These are phyloP conservation scores for Volucella bombylans DNA, from an alignment of 2,888 invertebrate species.

Conservation along the genomic window DNA sequence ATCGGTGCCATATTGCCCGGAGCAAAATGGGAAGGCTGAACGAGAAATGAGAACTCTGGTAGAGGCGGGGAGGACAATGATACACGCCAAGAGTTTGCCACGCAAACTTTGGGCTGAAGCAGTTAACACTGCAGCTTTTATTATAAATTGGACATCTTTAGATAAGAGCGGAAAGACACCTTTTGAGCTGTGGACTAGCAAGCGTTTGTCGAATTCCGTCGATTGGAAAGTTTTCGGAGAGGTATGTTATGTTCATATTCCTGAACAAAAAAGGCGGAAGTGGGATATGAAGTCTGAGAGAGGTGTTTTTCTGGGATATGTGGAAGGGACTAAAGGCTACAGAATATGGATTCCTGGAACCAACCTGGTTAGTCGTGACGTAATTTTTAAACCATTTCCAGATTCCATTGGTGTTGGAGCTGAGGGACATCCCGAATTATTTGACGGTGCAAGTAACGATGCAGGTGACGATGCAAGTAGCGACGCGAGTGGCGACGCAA, in stretches of 20 bases:
- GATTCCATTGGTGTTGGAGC: background rate
- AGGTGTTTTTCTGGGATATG: slow-evolving; percentile 14
- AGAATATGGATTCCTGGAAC: slow-evolving; percentile 27
- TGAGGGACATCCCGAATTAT: background rate
- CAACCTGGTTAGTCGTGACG: background rate
- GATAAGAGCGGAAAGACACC: slow-evolving; percentile 74
- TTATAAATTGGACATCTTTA: slow-evolving; percentile 77
- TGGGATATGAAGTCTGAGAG: slow-evolving; percentile 77
- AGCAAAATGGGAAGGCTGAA: slow-evolving; percentile 79
- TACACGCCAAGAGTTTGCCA: slow-evolving; percentile 72
- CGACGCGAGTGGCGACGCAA: background rate
- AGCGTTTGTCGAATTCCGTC: slow-evolving; percentile 4
- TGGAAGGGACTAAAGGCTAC: slow-evolving; percentile 13
- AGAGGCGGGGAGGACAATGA: slow-evolving; percentile 77
- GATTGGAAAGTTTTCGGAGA: slow-evolving; percentile 77
- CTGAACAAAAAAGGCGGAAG: slow-evolving; percentile 76
- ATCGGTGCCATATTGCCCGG: slow-evolving; percentile 77
- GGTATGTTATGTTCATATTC: slow-evolving; percentile 76
- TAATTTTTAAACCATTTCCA: background rate
- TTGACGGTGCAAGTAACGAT: background rate
- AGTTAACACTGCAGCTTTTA: slow-evolving; percentile 77
- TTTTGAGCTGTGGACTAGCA: slow-evolving; percentile 74
- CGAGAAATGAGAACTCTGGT: slow-evolving; percentile 78
- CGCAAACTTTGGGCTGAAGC: slow-evolving; percentile 80
- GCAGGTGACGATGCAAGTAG: background rate